Evolutionary conservation across 2,888 invertebrate species (phyloP), one percentile per base, ranked within the genome.

Genomic region (Acrobasis consociella): DNA sequence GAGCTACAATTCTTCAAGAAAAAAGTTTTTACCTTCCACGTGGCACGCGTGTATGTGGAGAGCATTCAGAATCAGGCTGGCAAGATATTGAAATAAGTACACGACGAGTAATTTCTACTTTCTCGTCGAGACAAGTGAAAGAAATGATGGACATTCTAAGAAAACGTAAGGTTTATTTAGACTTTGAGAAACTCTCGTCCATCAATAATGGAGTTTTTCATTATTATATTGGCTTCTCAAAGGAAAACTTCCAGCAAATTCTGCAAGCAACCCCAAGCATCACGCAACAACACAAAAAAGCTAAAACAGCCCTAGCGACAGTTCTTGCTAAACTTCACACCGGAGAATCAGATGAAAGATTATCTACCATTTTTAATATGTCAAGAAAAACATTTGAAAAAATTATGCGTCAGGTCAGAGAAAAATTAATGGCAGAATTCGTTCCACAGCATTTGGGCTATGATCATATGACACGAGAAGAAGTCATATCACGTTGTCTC

Each of bases 241-340:
- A 49, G 15, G n/a, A n/a, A n/a, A n/a, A n/a, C n/a, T 49, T 15
- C 49, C 49, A 49, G 5, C 15, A 1, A 22, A n/a, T n/a, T n/a
- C n/a, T 49, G n/a, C 7, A 49, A 9, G 15, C 13, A 49, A 49
- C 15, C 49, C 49, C 49, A n/a, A 49, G 49, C 5, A 49, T 15
- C 15, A 15, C 49, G 15, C 49, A 49, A 5, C 49, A 15, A 7
- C 49, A 49, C 15, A 49, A 49, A 49, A 49, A 49, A n/a, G n/a
- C n/a, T 49, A 49, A 49, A 5, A 15, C 51, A 22, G 51, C 51
- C 22, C 17, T 51, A 8, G 51, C 51, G 11, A 51, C 51, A 10
- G 51, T 51, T 17, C 51, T 51, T 51, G 10, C 51, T 22, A 51
- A 51, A 51, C 51, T 51, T 51, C 51, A 51, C 51, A 51, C 51